Evolutionary conservation across 2,888 invertebrate species (phyloP).

Genomic region (Bellardia bayeri): DNA sequence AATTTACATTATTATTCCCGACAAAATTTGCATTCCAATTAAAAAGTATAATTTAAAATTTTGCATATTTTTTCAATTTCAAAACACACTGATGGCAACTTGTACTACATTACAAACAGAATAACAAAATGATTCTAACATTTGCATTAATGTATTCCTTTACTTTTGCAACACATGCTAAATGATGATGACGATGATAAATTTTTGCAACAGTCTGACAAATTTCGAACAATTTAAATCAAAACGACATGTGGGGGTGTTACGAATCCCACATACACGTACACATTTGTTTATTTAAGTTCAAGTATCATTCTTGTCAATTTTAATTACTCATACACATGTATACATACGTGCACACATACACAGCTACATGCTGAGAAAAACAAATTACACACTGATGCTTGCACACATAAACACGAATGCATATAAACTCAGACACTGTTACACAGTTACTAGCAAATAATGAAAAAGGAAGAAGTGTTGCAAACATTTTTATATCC

Average conservation of each 20-base stretch:
- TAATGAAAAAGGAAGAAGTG: neutral
- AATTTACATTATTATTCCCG: too few species aligned
- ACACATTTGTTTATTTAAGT: constrained; percentile 3
- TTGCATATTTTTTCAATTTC: neutral
- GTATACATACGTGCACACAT: neutral
- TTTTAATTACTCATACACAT: constrained; percentile 52
- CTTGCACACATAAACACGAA: neutral
- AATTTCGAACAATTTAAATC: constrained; percentile 30
- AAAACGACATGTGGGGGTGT: constrained; percentile 10
- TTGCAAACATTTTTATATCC: constrained; percentile 10
- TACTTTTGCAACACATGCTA: neutral
- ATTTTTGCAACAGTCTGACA: constrained; percentile 8
- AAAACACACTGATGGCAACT: neutral
- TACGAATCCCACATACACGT: neutral
- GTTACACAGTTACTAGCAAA: neutral
- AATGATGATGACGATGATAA: neutral
- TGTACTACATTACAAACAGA: neutral
- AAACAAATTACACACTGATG: neutral
- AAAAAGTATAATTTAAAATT: neutral
- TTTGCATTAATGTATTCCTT: constrained; percentile 2
- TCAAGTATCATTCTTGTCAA: constrained; percentile 30
- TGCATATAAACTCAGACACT: neutral
- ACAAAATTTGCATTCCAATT: neutral
- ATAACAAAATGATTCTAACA: neutral
- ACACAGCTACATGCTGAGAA: neutral